Evolutionary conservation across 2,797 vertebrate species (phyloP).

Genomic region (Acanthis flammea): DNA sequence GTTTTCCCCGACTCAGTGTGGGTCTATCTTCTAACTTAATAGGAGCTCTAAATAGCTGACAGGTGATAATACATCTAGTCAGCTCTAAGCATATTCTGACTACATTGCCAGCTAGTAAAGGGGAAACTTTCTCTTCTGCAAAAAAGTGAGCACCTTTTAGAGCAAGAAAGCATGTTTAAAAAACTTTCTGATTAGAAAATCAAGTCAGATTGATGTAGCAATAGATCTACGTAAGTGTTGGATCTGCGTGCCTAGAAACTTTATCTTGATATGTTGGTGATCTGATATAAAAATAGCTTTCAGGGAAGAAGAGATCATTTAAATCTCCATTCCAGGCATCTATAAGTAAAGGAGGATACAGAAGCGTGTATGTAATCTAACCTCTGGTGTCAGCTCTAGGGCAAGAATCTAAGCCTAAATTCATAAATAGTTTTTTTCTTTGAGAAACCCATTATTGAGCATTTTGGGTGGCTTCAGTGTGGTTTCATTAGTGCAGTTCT

Average conservation of each 20-base stretch:
- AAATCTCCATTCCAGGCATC: not conserved
- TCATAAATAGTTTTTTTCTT: not conserved
- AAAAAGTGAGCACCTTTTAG: not conserved
- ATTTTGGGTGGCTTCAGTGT: not conserved
- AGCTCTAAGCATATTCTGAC: constrained; percentile 24
- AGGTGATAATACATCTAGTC: constrained; percentile 60
- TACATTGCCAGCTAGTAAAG: constrained; percentile 1
- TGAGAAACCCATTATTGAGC: not conserved
- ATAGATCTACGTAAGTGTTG: rapidly evolving
- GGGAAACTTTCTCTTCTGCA: constrained; percentile 5
- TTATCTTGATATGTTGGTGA: not conserved
- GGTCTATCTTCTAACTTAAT: constrained; percentile 57
- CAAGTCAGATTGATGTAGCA: not conserved
- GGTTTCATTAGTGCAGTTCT: not conserved
- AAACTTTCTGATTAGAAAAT: not conserved
- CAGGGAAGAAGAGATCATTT: not conserved
- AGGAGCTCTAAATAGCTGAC: constrained; percentile 58
- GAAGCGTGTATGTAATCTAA: not conserved
- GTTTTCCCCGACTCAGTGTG: not conserved
- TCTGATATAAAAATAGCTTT: not conserved
- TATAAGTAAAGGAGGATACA: not conserved
- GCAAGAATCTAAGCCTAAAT: not conserved
- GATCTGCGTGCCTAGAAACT: not conserved
- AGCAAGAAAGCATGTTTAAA: not conserved
- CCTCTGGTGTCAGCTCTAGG: not conserved